phyloP scores from a whole-genome alignment of 2,888 invertebrate genomes.

The Lutraria lutraria region DNA sequence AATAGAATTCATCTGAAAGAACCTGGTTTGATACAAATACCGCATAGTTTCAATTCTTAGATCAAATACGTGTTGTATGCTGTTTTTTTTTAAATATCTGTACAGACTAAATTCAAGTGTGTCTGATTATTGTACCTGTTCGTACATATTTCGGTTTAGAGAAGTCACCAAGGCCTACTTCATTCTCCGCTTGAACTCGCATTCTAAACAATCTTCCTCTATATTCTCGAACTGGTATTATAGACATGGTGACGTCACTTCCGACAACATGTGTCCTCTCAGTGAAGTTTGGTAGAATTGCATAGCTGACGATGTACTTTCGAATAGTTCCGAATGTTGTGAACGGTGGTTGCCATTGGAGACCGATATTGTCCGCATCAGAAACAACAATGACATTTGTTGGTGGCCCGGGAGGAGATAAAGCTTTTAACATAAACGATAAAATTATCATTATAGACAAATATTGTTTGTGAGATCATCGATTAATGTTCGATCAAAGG shows the following conservation, averaged over 20 bases:
- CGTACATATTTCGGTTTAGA: conserved; percentile 54
- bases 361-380: conserved; percentile 50
- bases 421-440: conserved; percentile 28
- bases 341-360: conserved; percentile 57
- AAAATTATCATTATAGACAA: neutral
- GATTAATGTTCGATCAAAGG: no score
- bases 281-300: conserved; percentile 53
- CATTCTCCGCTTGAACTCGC: conserved; percentile 52
- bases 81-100: no score
- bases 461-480: no score
- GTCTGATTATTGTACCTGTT: conserved; percentile 37
- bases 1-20: no score
- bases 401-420: conserved; percentile 45
- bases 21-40: no score
- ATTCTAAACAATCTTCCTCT: conserved; percentile 50
- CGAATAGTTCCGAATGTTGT: conserved; percentile 54
- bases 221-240: conserved; percentile 42
- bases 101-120: no score
- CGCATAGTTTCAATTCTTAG: no score
- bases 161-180: conserved; percentile 43
- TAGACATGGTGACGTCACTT: conserved; percentile 43
- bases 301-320: conserved; percentile 51
- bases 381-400: conserved; percentile 43
- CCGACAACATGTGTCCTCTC: conserved; percentile 35
- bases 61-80: no score